Conservation (phyloP, 2,888 invertebrate species). For the Smittia sp. region DNA sequence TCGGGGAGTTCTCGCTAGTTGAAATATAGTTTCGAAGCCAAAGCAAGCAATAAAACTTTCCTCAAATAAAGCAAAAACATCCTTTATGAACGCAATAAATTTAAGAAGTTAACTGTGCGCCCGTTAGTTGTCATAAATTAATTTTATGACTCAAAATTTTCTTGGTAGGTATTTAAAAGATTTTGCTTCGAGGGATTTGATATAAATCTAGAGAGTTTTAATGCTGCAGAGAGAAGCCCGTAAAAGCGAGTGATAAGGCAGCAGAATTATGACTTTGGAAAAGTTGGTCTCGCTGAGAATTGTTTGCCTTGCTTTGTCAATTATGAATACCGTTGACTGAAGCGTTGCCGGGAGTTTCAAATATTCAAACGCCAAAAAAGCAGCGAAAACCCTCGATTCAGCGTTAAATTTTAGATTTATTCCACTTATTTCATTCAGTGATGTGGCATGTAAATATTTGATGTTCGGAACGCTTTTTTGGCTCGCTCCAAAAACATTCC, state of each 20-base stretch:
- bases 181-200: constrained; percentile 15
- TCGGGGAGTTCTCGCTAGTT: not conserved
- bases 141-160: constrained; percentile 24
- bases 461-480: not conserved
- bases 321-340: not conserved
- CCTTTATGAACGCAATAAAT: constrained; percentile 23
- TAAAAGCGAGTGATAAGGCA: constrained; percentile 7
- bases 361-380: constrained; percentile 11
- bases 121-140: constrained; percentile 26
- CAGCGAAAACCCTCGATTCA: not conserved
- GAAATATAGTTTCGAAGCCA: constrained; percentile 23
- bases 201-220: constrained; percentile 8
- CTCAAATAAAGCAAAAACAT: not conserved
- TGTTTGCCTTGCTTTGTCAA: constrained; percentile 11
- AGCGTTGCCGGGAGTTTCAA: constrained; percentile 8
- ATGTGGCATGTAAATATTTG: constrained; percentile 36
- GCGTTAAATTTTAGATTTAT: constrained; percentile 14
- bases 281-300: not conserved
- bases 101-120: constrained; percentile 17
- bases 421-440: constrained; percentile 2
- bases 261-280: not conserved
- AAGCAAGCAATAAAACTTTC: constrained; percentile 18
- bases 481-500: not conserved
- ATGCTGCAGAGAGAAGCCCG: not conserved
- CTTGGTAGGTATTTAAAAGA: not conserved